phyloP scores from a whole-genome alignment of 2,797 vertebrate species.

The Menidia menidia region DNA sequence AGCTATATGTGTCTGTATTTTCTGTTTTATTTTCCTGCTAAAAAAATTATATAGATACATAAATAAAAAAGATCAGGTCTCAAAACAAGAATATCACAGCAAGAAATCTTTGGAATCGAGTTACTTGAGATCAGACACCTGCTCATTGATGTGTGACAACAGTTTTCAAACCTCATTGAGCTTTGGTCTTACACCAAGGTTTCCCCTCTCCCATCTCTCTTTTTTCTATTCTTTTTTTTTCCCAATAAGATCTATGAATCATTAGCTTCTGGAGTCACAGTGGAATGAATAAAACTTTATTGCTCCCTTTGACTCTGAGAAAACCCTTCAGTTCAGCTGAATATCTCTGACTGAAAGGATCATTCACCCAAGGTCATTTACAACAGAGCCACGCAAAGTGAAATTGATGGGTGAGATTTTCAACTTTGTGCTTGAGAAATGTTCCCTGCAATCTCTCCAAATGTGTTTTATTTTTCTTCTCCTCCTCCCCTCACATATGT shows the following conservation, averaged over 20 bases:
- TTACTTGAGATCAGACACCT: slow-evolving; percentile 78
- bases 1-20: slow-evolving; percentile 38
- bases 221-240: slow-evolving; percentile 9
- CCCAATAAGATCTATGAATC: slow-evolving; percentile 76
- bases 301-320: slow-evolving; percentile 63
- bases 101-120: slow-evolving; percentile 76
- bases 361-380: slow-evolving; percentile 77
- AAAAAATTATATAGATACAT: background rate
- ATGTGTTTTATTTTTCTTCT: slow-evolving; percentile 65
- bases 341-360: slow-evolving; percentile 72
- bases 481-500: slow-evolving; percentile 59
- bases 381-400: slow-evolving; percentile 58
- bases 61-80: slow-evolving; percentile 47
- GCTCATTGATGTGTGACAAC: slow-evolving; percentile 76
- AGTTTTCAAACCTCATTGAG: slow-evolving; percentile 83
- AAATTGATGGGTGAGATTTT: slow-evolving; percentile 72
- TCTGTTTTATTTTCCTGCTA: slow-evolving; percentile 10
- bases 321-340: slow-evolving; percentile 70
- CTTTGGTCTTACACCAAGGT: slow-evolving; percentile 62
- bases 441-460: slow-evolving; percentile 73
- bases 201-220: slow-evolving; percentile 12
- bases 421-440: slow-evolving; percentile 66
- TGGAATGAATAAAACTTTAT: slow-evolving; percentile 78
- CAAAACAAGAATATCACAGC: slow-evolving; percentile 54
- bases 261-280: slow-evolving; percentile 76